Evolutionary conservation across 1,140 invertebrate genomes (phyloP).

Genomic region (Polyergus mexicanus): DNA sequence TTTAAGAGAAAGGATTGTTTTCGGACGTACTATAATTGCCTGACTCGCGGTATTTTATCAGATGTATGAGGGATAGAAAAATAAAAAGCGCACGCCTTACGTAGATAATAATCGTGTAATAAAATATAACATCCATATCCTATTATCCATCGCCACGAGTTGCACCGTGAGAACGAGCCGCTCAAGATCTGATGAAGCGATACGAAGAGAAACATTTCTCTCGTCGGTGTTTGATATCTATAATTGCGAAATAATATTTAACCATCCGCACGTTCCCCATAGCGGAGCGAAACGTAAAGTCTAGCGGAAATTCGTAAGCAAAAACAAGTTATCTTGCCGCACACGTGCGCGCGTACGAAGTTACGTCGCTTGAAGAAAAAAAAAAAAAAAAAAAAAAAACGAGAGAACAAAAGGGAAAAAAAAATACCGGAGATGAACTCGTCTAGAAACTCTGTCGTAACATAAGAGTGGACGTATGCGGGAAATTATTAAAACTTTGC

Average conservation of each 20-base stretch:
- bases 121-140: no score
- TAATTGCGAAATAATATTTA: constrained; percentile 42
- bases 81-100: neutral
- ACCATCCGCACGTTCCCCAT: neutral
- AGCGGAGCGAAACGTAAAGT: no score
- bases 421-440: neutral
- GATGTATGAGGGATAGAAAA: constrained; percentile 3
- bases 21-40: neutral
- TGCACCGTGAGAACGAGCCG: neutral
- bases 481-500: constrained; percentile 58
- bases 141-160: no score
- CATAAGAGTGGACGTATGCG: constrained; percentile 7
- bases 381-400: no score
- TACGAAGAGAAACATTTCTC: constrained; percentile 30
- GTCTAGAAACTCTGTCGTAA: constrained; percentile 1
- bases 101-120: no score
- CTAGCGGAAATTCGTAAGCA: neutral
- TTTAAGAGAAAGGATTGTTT: neutral
- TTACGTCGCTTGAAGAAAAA: constrained; percentile 4
- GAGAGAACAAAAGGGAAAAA: neutral
- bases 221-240: neutral
- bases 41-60: neutral
- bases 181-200: constrained; percentile 26
- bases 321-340: constrained; percentile 48
- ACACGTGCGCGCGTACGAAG: constrained; percentile 19